Base-by-base conservation (phyloP, 2,113 vertebrate genomes). In the Seriola rivoliana region DNA sequence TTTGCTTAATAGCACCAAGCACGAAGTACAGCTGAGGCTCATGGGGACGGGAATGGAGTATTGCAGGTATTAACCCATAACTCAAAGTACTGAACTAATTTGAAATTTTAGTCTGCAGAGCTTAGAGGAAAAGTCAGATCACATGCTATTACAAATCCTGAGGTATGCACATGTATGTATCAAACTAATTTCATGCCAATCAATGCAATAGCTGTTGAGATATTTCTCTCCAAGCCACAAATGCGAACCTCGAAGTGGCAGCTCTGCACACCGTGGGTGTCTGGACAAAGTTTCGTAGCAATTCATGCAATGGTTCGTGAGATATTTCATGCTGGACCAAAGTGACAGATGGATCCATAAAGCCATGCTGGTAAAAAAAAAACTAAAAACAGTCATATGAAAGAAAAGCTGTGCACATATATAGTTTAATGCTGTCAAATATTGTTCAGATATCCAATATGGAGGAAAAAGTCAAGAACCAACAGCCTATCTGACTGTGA, bases 401-500 rank as follows among this genome's bases (percentile, higher is more conserved):
- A 54, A 32, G 19, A 32, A 32, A 55, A 36, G 10, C 16, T 44
- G 9, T 23, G 21, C 21, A 66, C 2, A 64, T 48, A 4, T 73
- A 5, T 19, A 23, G n/a, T 46, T 71, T 63, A 23, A 11, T 58
- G 19, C 17, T 44, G 23, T 4, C 0, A 68, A 71, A 42, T 34
- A 60, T 60, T 25, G 1, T 23, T 19, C 16, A 50, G 32, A 70
- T 36, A 46, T 58, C 44, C 25, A 29, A 48, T 42, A 69, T 29
- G 17, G 14, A 68, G 34, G 55, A 38, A n/a, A 48, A 44, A 3
- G 12, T 40, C 25, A 32, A 57, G 6, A 46, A 38, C 65, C 34
- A 11, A 68, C 21, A 73, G 9, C 19, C 16, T 52, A 42, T 81
- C 73, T 74, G 36, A 85, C 50, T 72, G 60, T 70, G 32, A 75